Conservation (phyloP, 1,140 invertebrate species). For the Drosophila ficusphila region DNA sequence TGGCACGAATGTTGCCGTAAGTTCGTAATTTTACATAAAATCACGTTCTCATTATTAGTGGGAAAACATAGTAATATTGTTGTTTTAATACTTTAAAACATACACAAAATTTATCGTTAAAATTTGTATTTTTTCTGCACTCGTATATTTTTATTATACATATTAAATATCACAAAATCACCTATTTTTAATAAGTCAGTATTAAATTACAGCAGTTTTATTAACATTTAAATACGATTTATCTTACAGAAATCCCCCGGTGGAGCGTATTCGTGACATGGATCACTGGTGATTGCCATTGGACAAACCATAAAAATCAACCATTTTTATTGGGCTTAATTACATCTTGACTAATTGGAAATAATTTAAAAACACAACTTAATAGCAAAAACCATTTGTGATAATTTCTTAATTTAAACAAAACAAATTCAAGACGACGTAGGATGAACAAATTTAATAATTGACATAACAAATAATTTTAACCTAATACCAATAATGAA, state of each 20-base stretch:
- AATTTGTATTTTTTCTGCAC: no score
- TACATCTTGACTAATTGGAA: constrained; percentile 54
- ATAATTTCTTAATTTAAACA: constrained; percentile 74
- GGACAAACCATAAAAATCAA: constrained; percentile 52
- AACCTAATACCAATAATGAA: constrained; percentile 19
- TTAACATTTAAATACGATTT: not conserved
- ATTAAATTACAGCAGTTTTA: no score
- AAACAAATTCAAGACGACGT: constrained; percentile 22
- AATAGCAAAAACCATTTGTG: constrained; percentile 76
- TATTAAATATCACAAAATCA: no score
- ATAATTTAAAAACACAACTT: constrained; percentile 22
- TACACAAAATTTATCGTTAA: not conserved
- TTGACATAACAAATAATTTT: constrained; percentile 55
- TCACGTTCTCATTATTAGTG: not conserved
- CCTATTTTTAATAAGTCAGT: no score
- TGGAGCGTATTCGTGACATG: constrained; percentile 80
- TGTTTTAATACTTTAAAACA: not conserved
- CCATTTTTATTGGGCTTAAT: constrained; percentile 26
- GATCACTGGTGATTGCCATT: constrained; percentile 76
- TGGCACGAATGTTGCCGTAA: constrained; percentile 83
- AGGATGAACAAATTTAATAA: constrained; percentile 41
- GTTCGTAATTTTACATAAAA: constrained; percentile 15
- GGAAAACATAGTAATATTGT: not conserved
- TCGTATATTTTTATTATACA: no score
- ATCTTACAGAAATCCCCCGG: constrained; percentile 68